Evolutionary conservation across 2,888 invertebrate species (phyloP), one percentile per base, ranked within the genome.

Genomic region (Drosophila paracracens): DNA sequence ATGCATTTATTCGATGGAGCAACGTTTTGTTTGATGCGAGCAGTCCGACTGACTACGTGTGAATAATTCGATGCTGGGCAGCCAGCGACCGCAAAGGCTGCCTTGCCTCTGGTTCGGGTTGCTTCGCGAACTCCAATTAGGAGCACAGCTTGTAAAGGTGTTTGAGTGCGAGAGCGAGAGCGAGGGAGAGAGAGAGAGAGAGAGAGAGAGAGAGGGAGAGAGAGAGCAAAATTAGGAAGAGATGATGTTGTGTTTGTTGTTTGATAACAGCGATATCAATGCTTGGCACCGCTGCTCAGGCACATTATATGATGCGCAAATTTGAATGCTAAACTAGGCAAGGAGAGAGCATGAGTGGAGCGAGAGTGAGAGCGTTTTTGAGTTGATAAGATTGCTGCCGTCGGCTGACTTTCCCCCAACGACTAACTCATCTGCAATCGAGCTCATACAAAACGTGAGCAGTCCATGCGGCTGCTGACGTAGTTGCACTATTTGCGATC

Each of bases 1-100:
- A n/a, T 58, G 48, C 21, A 53, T 50, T 64, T 56, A 65, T 48
- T 54, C 40, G 16, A 36, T 40, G 31, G 59, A 67, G 62, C 63
- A 50, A 57, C 67, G 58, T 48, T 56, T 29, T 66, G 8, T 60
- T 74, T 70, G 83, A 78, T 79, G 82, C 82, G 88, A 78, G 74
- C 91, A 82, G 77, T 70, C 74, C 74, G 83, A 89, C 79, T 85
- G 88, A 76, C 82, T 81, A 79, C 77, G 80, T 82, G 72, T 90
- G 90, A 90, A 90, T 90, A 90, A 90, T 78, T 83, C 72, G 48
- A 70, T 77, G 74, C 68, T 74, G 81, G 71, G 50, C 70, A 65
- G 64, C 50, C 68, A 72, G 75, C 81, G 57, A 79, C 79, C 73
- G 88, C 88, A 74, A 88, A 78, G 79, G 74, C 83, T 88, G 77